Evolutionary conservation across 2,797 vertebrate species (phyloP), one percentile per base, ranked within the genome.

Genomic region (Liasis olivaceus): DNA sequence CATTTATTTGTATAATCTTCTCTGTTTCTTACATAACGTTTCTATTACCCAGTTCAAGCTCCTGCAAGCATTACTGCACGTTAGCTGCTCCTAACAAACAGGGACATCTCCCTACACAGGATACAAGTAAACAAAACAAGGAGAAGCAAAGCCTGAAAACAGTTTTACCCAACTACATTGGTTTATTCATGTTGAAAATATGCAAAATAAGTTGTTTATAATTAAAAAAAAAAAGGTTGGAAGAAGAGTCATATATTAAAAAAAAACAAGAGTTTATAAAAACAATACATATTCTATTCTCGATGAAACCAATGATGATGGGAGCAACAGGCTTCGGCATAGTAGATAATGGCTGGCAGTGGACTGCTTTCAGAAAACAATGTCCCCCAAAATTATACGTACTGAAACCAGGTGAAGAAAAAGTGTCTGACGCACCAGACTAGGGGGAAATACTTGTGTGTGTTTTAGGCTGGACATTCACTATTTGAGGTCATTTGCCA

Each of bases 341-440:
- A 47, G 20, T 13, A 77, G 47, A 31, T 2, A 20, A 26, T 17
- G 56, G 14, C 64, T 56, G 42, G 47, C 85, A 88, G 85, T 0
- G 4, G 9, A 51, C 84, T 77, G 72, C 8, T 87, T 47, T 22
- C 24, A 31, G 26, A 87, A 81, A 72, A 93, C 94, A 91, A 92
- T 47, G 72, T 42, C 20, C 72, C 72, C 54, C 89, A 51, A 89
- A 94, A 77, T 58, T 47, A n/a, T 9, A 89, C 72, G 28, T 51
- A 81, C 31, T 93, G 90, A 89, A 95, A 90, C 93, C 95, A 84
- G 91, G 91, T 94, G 81, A 85, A 88, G 22, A 92, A 11, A 91
- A 89, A 91, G 91, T 77, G 93, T 58, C 60, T 24, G 64, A 89
- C 42, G 69, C 63, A 58, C 7, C 31, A 77, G 62, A 94, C 58